Conservation (phyloP, 2,113 vertebrate species). For the Aepyceros melampus region DNA sequence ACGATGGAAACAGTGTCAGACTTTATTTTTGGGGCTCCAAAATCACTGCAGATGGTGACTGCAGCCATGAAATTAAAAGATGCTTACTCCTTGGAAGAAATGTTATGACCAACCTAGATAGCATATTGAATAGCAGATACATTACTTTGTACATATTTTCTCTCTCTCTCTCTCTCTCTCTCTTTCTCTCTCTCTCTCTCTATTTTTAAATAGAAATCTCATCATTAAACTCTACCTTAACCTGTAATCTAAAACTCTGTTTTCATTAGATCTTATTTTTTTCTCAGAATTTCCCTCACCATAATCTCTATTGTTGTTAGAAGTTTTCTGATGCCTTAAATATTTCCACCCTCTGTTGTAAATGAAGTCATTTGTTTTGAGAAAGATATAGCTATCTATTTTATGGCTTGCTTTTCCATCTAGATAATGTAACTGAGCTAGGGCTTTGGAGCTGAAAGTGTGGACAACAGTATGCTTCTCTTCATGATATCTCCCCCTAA, state of each 20-base stretch:
- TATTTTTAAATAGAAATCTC: neutral
- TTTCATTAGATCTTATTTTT: neutral
- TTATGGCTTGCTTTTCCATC: neutral
- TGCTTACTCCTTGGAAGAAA: too few species aligned
- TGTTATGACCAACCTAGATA: too few species aligned
- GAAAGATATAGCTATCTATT: neutral
- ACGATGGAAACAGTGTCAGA: too few species aligned
- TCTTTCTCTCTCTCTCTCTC: too few species aligned
- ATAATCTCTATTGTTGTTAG: neutral
- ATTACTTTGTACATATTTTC: neutral
- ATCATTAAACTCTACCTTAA: neutral
- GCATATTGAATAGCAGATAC: neutral
- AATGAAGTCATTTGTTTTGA: neutral
- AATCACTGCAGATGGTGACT: too few species aligned
- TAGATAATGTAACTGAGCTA: neutral
- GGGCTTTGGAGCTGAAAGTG: too few species aligned
- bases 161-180: too few species aligned
- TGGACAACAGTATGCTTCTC: neutral
- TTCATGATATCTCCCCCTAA: neutral
- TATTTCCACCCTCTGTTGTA: neutral
- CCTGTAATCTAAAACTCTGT: neutral
- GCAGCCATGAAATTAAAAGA: too few species aligned
- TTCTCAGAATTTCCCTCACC: neutral
- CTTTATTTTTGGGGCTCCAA: too few species aligned
- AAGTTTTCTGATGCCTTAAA: neutral